These are phyloP conservation scores for Platichthys flesus DNA, from an alignment of 2,113 vertebrate species.

Conservation along the genomic window DNA sequence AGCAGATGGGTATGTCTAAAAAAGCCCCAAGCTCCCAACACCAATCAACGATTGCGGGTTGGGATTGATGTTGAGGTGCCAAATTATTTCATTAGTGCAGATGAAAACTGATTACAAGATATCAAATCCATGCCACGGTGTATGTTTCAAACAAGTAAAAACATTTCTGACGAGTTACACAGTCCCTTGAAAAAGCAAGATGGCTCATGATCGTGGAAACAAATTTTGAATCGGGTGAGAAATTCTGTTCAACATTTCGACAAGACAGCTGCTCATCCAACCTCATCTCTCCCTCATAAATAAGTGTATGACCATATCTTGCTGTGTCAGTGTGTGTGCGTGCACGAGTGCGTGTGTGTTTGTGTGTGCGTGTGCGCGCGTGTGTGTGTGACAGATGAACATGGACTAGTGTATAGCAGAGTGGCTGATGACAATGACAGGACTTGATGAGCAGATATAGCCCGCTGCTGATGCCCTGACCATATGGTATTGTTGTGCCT, in stretches of 20 bases:
- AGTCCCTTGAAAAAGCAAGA: neutral
- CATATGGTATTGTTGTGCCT: constrained; percentile 85
- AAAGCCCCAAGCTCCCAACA: constrained; percentile 73
- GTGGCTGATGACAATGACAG: constrained; percentile 79
- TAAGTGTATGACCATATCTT: constrained; percentile 58
- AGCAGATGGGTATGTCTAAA: constrained; percentile 85
- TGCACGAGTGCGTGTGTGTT: constrained; percentile 14
- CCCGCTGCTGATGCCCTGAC: constrained; percentile 78
- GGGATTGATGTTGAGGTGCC: constrained; percentile 58
- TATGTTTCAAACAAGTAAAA: neutral
- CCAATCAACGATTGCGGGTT: constrained; percentile 60
- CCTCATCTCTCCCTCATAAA: constrained; percentile 56
- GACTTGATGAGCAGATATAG: constrained; percentile 80
- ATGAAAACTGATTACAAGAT: constrained; percentile 52
- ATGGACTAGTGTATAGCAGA: constrained; percentile 67
- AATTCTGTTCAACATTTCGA: constrained; percentile 2
- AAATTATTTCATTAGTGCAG: constrained; percentile 66
- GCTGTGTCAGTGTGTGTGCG: constrained; percentile 52
- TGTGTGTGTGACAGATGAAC: constrained; percentile 70
- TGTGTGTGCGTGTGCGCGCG: constrained; percentile 27
- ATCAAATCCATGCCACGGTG: constrained; percentile 15
- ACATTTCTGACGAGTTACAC: neutral
- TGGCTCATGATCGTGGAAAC: neutral
- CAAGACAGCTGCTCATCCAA: constrained; percentile 59
- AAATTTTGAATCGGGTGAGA: neutral